These are phyloP conservation scores for Puntigrus tetrazona DNA, from an alignment of 2,113 vertebrate species.

Conservation along the genomic window DNA sequence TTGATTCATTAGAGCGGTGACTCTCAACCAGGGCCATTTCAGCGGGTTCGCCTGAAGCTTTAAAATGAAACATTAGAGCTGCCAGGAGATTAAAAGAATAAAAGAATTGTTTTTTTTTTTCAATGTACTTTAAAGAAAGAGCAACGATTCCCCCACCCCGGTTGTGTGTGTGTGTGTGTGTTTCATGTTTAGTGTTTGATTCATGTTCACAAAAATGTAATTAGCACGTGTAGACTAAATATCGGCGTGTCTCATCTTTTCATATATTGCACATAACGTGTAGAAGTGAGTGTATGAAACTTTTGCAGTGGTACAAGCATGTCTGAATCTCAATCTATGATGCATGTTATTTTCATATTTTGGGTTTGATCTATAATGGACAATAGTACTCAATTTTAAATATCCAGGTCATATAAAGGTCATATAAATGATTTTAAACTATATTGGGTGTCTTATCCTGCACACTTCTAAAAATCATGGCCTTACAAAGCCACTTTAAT, in stretches of 20 bases:
- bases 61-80: not conserved
- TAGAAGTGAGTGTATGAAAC: no score
- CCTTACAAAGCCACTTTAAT: not conserved
- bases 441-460: not conserved
- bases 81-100: not conserved
- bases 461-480: not conserved
- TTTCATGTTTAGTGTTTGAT: no score
- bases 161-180: no score
- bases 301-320: no score
- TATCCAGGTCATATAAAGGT: not conserved
- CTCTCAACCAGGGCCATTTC: not conserved
- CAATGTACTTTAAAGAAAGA: no score
- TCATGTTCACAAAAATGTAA: no score
- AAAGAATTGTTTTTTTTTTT: not conserved
- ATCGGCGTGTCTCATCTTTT: no score
- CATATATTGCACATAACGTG: no score
- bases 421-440: constrained; percentile 1
- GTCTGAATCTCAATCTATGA: not conserved
- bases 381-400: not conserved
- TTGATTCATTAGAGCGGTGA: not conserved
- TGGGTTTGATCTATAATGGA: not conserved
- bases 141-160: no score
- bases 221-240: no score
- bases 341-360: not conserved
- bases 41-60: not conserved